These are phyloP conservation scores for Archegozetes longisetosus DNA, from an alignment of 1,140 invertebrate species.

Conservation along the genomic window DNA sequence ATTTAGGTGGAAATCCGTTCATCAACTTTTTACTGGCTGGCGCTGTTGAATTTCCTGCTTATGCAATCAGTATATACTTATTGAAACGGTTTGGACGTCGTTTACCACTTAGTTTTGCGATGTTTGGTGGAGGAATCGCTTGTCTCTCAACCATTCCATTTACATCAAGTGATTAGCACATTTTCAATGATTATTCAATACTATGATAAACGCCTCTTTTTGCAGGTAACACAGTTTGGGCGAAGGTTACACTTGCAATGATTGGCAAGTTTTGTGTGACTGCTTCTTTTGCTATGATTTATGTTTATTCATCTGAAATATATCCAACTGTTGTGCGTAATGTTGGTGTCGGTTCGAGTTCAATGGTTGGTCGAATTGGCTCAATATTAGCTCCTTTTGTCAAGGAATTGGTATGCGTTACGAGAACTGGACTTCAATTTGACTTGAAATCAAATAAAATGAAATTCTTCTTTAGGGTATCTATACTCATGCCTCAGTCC, in stretches of 20 bases:
- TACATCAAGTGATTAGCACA: background rate
- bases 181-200: background rate
- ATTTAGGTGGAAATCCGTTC: slow-evolving; percentile 53
- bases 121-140: slow-evolving; percentile 10
- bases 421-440: too few relatives aligned
- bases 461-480: too few relatives aligned
- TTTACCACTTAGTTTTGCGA: background rate
- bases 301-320: slow-evolving; percentile 63
- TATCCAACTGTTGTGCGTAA: slow-evolving; percentile 50
- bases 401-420: slow-evolving; percentile 32
- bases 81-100: slow-evolving; percentile 8
- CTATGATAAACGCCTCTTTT: background rate
- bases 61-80: slow-evolving; percentile 41
- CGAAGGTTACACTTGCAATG: slow-evolving; percentile 43
- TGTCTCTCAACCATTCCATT: slow-evolving; percentile 10
- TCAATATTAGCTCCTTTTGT: slow-evolving; percentile 32
- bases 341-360: slow-evolving; percentile 27
- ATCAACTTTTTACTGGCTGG: slow-evolving; percentile 58
- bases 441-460: too few relatives aligned
- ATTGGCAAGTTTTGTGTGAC: slow-evolving; percentile 64
- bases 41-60: slow-evolving; percentile 57
- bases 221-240: background rate
- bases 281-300: slow-evolving; percentile 58
- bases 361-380: slow-evolving; percentile 27
- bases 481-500: background rate